Conservation (phyloP, 2,888 invertebrate genomes). For the Thera obeliscata region DNA sequence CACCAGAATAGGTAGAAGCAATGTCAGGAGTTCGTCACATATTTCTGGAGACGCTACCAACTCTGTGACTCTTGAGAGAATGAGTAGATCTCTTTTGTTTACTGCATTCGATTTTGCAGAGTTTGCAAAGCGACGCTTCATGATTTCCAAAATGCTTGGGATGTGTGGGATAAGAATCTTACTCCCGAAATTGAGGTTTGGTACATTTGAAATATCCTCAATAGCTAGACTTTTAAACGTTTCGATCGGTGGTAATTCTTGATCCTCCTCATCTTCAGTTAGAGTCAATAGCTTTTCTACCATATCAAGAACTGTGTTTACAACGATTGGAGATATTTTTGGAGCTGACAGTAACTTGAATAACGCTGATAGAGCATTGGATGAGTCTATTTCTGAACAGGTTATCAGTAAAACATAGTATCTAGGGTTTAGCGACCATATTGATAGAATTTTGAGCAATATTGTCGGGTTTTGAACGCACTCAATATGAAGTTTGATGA, state of each 20-base stretch:
- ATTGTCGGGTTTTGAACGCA: slow-evolving; percentile 93
- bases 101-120: slow-evolving; percentile 84
- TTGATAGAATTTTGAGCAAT: slow-evolving; percentile 90
- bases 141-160: slow-evolving; percentile 87
- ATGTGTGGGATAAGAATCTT: slow-evolving; percentile 90
- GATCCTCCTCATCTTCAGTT: slow-evolving; percentile 84
- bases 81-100: slow-evolving; percentile 88
- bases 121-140: slow-evolving; percentile 87
- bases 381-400: slow-evolving; percentile 69
- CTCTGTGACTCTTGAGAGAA: slow-evolving; percentile 90
- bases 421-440: slow-evolving; percentile 92
- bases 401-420: slow-evolving; percentile 90
- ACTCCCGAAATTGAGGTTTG: slow-evolving; percentile 88
- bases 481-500: slow-evolving; percentile 90
- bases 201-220: slow-evolving; percentile 39
- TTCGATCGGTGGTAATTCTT: slow-evolving; percentile 67
- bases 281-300: slow-evolving; percentile 89
- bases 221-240: slow-evolving; percentile 65
- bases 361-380: slow-evolving; percentile 87
- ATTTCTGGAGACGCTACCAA: slow-evolving; percentile 87
- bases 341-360: slow-evolving; percentile 89
- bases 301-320: slow-evolving; percentile 88
- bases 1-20: slow-evolving; percentile 89
- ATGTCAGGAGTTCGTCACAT: slow-evolving; percentile 87
- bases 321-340: slow-evolving; percentile 87